phyloP scores from a whole-genome alignment of 1,140 invertebrate genomes.

The Cardiocondyla obscurior region DNA sequence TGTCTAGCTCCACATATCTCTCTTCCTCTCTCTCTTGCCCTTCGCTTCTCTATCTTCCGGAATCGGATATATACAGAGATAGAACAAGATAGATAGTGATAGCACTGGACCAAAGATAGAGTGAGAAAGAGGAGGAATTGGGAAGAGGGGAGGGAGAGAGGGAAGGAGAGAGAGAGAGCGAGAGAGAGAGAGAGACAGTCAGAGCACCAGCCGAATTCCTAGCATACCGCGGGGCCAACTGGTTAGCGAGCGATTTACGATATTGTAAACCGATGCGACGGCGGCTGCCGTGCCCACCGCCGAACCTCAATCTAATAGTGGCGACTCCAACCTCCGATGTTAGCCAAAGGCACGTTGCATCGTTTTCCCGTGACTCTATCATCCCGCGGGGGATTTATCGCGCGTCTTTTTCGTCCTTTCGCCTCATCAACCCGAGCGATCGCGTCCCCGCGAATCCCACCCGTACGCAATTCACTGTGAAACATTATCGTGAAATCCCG shows the following conservation, averaged over 20 bases:
- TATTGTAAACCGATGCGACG: conserved; percentile 82
- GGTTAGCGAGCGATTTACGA: conserved; percentile 83
- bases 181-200: conserved; percentile 8
- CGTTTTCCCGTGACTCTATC: conserved; percentile 54
- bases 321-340: conserved; percentile 74
- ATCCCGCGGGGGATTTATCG: conserved; percentile 46
- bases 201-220: conserved; percentile 77
- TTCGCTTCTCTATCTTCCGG: conserved; percentile 41
- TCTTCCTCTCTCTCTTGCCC: background rate
- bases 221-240: conserved; percentile 80
- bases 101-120: conserved; percentile 34
- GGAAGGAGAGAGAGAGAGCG: background rate
- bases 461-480: background rate
- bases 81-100: conserved; percentile 58
- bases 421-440: background rate
- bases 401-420: conserved; percentile 24
- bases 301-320: conserved; percentile 81
- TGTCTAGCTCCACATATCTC: conserved; percentile 26
- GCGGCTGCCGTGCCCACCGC: conserved; percentile 70
- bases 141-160: background rate
- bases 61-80: conserved; percentile 51
- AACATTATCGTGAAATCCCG: background rate
- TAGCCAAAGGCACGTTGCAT: conserved; percentile 66
- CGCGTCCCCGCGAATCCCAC: background rate
- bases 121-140: background rate